Conservation (phyloP, 2,888 invertebrate genomes). For the Limenitis camilla region DNA sequence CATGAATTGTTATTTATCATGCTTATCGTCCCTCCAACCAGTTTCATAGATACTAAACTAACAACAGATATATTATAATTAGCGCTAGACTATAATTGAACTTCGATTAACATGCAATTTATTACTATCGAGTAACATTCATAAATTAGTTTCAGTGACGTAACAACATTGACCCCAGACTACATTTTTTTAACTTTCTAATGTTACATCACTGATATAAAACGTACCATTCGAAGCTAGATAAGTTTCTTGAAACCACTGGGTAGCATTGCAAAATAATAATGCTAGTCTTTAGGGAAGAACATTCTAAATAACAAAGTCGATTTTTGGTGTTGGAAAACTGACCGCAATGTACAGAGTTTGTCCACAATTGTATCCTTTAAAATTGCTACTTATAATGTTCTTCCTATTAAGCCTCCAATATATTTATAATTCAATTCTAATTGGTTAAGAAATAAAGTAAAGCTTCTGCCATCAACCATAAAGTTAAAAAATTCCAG, state of each 20-base stretch:
- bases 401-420: too few species aligned
- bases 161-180: neutral
- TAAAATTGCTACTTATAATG: too few species aligned
- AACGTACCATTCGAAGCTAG: slow-evolving; percentile 2
- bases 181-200: neutral
- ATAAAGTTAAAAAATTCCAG: too few species aligned
- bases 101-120: slow-evolving; percentile 10
- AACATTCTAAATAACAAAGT: too few species aligned
- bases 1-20: neutral
- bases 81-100: slow-evolving; percentile 10
- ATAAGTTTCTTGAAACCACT: neutral
- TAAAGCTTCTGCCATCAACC: too few species aligned
- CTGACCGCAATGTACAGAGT: too few species aligned
- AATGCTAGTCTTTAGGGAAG: too few species aligned
- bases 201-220: slow-evolving; percentile 1
- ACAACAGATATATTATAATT: slow-evolving; percentile 4
- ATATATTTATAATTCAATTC: too few species aligned
- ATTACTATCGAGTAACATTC: neutral
- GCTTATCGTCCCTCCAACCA: neutral
- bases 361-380: too few species aligned
- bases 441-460: too few species aligned
- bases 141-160: slow-evolving; percentile 1
- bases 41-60: slow-evolving; percentile 1
- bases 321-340: too few species aligned
- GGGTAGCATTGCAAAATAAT: too few species aligned